These are phyloP conservation scores for Stenolophus ochropezus DNA, from an alignment of 2,888 invertebrate genomes.

Conservation along the genomic window DNA sequence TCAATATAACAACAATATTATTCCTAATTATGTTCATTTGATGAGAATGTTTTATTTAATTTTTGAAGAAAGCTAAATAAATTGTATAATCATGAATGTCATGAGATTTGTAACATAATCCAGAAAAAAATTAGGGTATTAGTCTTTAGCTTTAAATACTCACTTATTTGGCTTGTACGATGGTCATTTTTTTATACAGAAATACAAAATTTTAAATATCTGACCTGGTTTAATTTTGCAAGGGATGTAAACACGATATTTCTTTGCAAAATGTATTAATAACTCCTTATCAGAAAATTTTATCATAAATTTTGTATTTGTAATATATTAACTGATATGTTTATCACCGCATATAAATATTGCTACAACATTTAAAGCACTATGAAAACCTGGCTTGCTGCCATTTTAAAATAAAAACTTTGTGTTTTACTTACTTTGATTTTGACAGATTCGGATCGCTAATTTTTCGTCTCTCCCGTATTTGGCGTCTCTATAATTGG, in stretches of 20 bases:
- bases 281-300: constrained; percentile 9
- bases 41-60: too few species aligned
- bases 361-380: background rate
- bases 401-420: background rate
- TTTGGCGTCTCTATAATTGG: constrained; percentile 77
- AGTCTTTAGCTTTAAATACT: background rate
- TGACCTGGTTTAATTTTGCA: constrained; percentile 56
- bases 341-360: constrained; percentile 21
- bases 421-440: constrained; percentile 76
- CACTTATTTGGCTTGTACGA: background rate
- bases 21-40: too few species aligned
- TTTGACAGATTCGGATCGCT: constrained; percentile 88
- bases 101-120: background rate
- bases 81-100: too few species aligned
- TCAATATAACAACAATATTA: too few species aligned
- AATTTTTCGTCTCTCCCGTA: constrained; percentile 83
- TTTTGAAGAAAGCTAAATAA: background rate
- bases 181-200: constrained; percentile 19
- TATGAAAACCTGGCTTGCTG: background rate
- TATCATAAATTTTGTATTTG: constrained; percentile 25
- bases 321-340: constrained; percentile 15
- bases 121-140: background rate
- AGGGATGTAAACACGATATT: constrained; percentile 31
- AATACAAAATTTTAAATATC: constrained; percentile 54
- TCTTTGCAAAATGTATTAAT: constrained; percentile 16